A percentile compares a stretch with the other conserved stretches of the same genome.
Evolutionary conservation across 2,113 vertebrate genomes (phyloP).

Genomic region (Ranitomeya variabilis): DNA sequence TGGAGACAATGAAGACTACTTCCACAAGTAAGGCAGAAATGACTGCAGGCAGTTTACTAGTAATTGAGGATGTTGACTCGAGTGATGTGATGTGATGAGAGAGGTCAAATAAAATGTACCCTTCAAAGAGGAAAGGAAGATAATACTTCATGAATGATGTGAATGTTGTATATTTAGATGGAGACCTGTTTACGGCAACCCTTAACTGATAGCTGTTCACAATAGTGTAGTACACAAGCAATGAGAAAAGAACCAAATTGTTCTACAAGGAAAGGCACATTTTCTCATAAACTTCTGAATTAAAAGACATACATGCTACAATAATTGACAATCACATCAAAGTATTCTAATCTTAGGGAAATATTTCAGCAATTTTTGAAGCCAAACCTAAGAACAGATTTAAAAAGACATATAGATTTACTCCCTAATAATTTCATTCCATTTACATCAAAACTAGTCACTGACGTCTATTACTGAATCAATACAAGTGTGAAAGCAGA

Average conservation of each 20-base stretch:
- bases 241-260: not conserved
- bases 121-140: slow-evolving; percentile 19
- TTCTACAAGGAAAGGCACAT: not conserved
- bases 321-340: no score
- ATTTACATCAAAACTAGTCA: no score
- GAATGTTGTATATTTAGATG: slow-evolving; percentile 16
- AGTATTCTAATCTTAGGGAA: no score
- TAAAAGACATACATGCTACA: not conserved
- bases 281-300: not conserved
- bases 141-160: slow-evolving; percentile 34
- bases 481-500: no score
- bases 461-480: no score
- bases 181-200: slow-evolving; percentile 1
- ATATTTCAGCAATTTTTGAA: no score
- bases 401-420: no score
- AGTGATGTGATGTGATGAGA: slow-evolving; percentile 45
- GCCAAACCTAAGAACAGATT: no score
- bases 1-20: slow-evolving; percentile 6
- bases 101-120: slow-evolving; percentile 47
- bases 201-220: not conserved
- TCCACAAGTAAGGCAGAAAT: slow-evolving; percentile 5
- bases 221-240: not conserved
- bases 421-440: no score
- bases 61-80: slow-evolving; percentile 51
- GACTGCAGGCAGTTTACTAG: slow-evolving; percentile 42